These are phyloP conservation scores for Botia kubotai DNA, from an alignment of 2,797 vertebrate genomes.

Conservation along the genomic window DNA sequence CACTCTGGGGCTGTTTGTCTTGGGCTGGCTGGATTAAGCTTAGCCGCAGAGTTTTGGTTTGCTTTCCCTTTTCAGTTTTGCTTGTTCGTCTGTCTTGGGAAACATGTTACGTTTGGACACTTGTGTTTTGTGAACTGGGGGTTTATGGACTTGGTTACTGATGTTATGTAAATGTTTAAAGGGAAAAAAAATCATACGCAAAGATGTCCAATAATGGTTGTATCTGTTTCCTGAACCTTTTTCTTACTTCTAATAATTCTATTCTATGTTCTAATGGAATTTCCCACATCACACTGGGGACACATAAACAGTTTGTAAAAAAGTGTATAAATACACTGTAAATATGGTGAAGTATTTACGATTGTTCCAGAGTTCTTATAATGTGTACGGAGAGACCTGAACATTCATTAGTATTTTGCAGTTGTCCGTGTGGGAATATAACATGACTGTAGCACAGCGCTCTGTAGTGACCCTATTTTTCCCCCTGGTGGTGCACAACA, in stretches of 20 bases:
- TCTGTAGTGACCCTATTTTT: slow-evolving; percentile 17
- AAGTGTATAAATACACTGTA: neutral
- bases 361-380: neutral
- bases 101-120: slow-evolving; percentile 3
- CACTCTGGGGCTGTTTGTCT: neutral
- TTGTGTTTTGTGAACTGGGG: neutral
- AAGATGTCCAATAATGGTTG: slow-evolving; percentile 19
- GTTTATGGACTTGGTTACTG: slow-evolving; percentile 11
- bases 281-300: too few species aligned
- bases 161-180: slow-evolving; percentile 27
- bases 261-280: slow-evolving; percentile 13
- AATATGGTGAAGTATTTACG: neutral
- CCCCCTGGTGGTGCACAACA: slow-evolving; percentile 44
- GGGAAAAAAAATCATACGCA: slow-evolving; percentile 1
- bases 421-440: neutral
- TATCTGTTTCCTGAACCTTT: slow-evolving; percentile 5
- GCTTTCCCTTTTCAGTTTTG: slow-evolving; percentile 26
- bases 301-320: neutral
- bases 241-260: neutral
- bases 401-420: slow-evolving; percentile 6
- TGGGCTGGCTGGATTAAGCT: neutral
- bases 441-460: neutral
- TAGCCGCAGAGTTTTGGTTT: neutral
- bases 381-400: neutral
- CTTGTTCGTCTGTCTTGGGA: slow-evolving; percentile 21